These are phyloP conservation scores for Syritta pipiens DNA, from an alignment of 2,888 invertebrate species.

Conservation along the genomic window DNA sequence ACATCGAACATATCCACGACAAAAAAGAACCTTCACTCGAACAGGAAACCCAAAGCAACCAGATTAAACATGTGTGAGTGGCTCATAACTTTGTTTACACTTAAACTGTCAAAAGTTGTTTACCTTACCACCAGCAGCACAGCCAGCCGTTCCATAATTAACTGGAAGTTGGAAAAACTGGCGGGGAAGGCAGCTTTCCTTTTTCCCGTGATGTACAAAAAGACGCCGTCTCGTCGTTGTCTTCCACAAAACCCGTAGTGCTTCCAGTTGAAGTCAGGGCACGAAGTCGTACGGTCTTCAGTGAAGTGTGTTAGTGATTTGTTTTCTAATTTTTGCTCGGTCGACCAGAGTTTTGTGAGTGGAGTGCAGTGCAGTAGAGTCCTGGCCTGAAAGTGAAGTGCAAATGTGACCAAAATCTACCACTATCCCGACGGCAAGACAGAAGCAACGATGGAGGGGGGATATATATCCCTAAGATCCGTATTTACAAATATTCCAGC, in stretches of 20 bases:
- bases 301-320: neutral
- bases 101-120: conserved; percentile 61
- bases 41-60: neutral
- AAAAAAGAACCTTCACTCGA: too few species aligned
- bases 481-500: conserved; percentile 47
- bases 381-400: too few species aligned
- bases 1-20: too few species aligned
- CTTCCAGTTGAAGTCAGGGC: conserved; percentile 63
- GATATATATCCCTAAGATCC: conserved; percentile 1
- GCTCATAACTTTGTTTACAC: conserved; percentile 40
- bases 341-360: too few species aligned
- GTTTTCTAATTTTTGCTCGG: too few species aligned
- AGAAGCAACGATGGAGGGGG: neutral
- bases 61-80: neutral
- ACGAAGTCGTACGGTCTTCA: conserved; percentile 44
- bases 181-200: conserved; percentile 10
- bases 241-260: conserved; percentile 44
- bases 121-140: conserved; percentile 36
- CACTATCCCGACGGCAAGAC: too few species aligned
- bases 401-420: too few species aligned
- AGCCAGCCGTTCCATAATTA: conserved; percentile 35
- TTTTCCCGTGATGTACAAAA: conserved; percentile 11
- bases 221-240: neutral
- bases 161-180: conserved; percentile 48
- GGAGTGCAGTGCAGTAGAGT: too few species aligned